Percentiles rank a stretch among this genome's conserved stretches.
Conservation (phyloP, 2,888 invertebrate species). For the Apocheima hispidaria region DNA sequence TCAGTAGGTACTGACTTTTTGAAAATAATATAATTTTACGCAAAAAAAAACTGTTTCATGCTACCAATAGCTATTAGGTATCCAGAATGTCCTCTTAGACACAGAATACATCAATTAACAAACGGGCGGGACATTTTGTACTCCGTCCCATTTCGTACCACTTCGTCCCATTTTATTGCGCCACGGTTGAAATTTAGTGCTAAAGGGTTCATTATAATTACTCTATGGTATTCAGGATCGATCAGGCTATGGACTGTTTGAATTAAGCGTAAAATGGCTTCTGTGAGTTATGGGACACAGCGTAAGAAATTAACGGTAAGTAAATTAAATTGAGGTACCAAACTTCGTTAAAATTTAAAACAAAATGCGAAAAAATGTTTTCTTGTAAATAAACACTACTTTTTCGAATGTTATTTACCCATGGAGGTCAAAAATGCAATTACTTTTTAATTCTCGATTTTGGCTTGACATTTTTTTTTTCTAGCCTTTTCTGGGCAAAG, state of each 20-base stretch:
- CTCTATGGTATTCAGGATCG: conserved; percentile 63
- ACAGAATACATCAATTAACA: conserved; percentile 31
- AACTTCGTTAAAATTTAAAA: background rate
- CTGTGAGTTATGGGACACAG: conserved; percentile 45
- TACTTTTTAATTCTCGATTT: too few species aligned
- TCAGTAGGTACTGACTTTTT: too few species aligned
- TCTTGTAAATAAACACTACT: too few species aligned
- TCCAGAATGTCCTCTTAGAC: conserved; percentile 20
- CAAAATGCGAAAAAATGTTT: too few species aligned
- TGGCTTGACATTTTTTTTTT: too few species aligned
- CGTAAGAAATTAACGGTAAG: conserved; percentile 17
- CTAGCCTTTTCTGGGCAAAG: too few species aligned
- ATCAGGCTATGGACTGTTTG: conserved; percentile 56
- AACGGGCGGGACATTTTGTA: conserved; percentile 34
- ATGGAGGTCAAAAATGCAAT: too few species aligned
- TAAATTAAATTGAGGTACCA: background rate
- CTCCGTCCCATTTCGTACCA: conserved; percentile 50
- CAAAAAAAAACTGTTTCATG: too few species aligned
- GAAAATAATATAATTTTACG: too few species aligned
- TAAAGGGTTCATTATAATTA: conserved; percentile 67
- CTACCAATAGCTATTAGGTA: conserved; percentile 13
- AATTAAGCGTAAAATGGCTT: conserved; percentile 58
- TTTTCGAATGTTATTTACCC: too few species aligned
- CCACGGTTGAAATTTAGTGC: conserved; percentile 64
- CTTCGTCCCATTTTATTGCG: conserved; percentile 58